Base-by-base conservation (phyloP, 2,113 vertebrate species). In the Tachysurus vachellii region DNA sequence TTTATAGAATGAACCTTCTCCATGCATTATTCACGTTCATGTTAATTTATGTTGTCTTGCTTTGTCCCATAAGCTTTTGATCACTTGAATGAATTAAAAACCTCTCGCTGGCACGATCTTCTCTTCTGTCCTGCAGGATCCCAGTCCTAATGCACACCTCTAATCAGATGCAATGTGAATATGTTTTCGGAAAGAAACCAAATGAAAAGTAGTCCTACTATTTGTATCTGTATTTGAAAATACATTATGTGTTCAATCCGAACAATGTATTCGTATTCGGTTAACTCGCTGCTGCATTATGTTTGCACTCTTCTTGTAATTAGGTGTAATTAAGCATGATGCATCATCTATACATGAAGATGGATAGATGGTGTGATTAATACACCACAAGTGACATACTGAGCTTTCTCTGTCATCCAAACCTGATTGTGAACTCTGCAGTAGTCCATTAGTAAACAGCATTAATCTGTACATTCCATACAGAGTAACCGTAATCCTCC, bases 321-420 rank as follows among this genome's bases (percentile, higher is more conserved):
- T 53, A 85, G 26, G 26, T 42, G 28, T 36, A 85, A 62, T 66
- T 85, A 59, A 80, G 28, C 70, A n/a, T n/a, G n/a, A n/a, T n/a
- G n/a, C n/a, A n/a, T n/a, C n/a, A n/a, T n/a, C n/a, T n/a, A n/a
- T n/a, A n/a, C 61, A 66, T 3, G 19, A 36, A 36, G 17, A 54
- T 70, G 14, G 31, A n/a, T 47, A 23, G n/a, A 86, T 62, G 28
- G 23, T 66, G 77, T 64, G 53, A 86, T 79, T 80, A 79, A 66
- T 66, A 80, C 12, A 79, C 16, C 17, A 54, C 23, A 6, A 66
- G 9, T 28, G 59, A 80, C 75, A 86, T 54, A 28, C 14, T n/a
- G 85, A 7, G 53, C 64, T 57, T 70, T 86, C 8, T 61, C 26
- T n/a, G 11, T 86, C 77, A 71, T 56, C n/a, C n/a, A 54, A 50